Evolutionary conservation across 1,140 invertebrate species (phyloP), one percentile per base, ranked within the genome.

Genomic region (Sitobion miscanthi): DNA sequence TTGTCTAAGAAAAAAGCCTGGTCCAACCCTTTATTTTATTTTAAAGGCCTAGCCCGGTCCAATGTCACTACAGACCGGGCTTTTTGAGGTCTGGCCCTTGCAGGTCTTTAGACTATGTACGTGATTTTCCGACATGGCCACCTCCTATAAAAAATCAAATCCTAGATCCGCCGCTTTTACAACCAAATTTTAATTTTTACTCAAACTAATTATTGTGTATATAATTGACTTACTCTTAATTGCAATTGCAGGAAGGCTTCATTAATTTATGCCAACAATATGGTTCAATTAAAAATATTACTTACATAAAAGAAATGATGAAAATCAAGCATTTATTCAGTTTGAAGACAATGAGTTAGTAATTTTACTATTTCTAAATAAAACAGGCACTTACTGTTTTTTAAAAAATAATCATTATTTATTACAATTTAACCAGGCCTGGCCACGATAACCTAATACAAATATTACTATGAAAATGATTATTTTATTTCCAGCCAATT

Each of bases 301-400:
- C 20, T 5, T 92, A 17, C 82, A 85, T 57, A 83, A 52, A 42
- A 52, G 49, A 17, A 11, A 30, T 8, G 6, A 25, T 49, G 57
- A 91, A 47, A 91, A 77, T 77, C 45, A 77, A 17, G 91, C 91
- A 54, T 92, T 85, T 92, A 92, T 92, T 30, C 47, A 85, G 11
- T 92, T 92, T 92, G 91, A 92, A 38, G n/a, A 52, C 25, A n/a
- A 92, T 21, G 23, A 35, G 91, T 92, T 20, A 85, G 69, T 92
- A 85, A 77, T 47, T 77, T 82, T 21, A 49, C 30, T 77, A 35
- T 91, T 69, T 77, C 45, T 77, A 21, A 38, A 42, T 30, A 17
- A n/a, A 87, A 47, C 1, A 52, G 20, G 0, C 8, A 8, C 0
- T 83, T 23, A 23, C 23, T 0, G 2, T 42, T 42, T 38, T 83